Evolutionary conservation across 2,888 invertebrate species (phyloP).

Genomic region (Coremacera marginata): DNA sequence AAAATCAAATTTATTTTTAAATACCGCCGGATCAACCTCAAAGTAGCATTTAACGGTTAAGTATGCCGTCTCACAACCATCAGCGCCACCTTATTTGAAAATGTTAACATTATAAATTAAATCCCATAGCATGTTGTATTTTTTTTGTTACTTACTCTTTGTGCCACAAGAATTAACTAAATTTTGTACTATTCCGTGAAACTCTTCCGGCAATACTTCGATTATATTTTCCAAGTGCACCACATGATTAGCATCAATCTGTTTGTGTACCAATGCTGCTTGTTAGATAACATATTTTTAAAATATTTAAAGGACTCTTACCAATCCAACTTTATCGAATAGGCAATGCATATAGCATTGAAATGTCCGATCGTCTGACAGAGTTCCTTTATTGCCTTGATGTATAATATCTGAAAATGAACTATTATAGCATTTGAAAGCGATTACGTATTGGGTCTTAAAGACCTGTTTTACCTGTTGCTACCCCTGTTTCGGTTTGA

Average conservation of each 20-base stretch:
- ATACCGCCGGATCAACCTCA: slow-evolving; percentile 55
- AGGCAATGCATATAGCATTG: slow-evolving; percentile 66
- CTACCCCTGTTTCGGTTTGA: slow-evolving; percentile 54
- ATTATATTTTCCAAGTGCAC: slow-evolving; percentile 61
- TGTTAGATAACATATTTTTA: too few relatives aligned
- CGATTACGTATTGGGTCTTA: too few relatives aligned
- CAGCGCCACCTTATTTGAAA: slow-evolving; percentile 58
- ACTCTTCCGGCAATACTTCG: slow-evolving; percentile 61
- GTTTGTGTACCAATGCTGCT: background rate
- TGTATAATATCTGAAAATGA: slow-evolving; percentile 49
- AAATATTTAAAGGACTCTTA: slow-evolving; percentile 45
- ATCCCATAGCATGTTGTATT: background rate
- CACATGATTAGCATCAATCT: slow-evolving; percentile 60
- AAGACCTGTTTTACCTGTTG: slow-evolving; percentile 56
- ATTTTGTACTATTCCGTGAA: slow-evolving; percentile 52
- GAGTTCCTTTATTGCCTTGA: slow-evolving; percentile 47
- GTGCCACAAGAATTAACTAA: slow-evolving; percentile 58
- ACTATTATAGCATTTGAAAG: background rate
- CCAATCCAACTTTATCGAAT: slow-evolving; percentile 63
- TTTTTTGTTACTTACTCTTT: slow-evolving; percentile 53
- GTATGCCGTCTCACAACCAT: slow-evolving; percentile 64
- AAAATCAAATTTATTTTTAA: slow-evolving; percentile 40
- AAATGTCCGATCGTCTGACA: slow-evolving; percentile 57
- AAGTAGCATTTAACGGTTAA: slow-evolving; percentile 62
- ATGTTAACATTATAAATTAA: background rate